phyloP scores from a whole-genome alignment of 1,140 invertebrate genomes.

The Caerostris darwini region DNA sequence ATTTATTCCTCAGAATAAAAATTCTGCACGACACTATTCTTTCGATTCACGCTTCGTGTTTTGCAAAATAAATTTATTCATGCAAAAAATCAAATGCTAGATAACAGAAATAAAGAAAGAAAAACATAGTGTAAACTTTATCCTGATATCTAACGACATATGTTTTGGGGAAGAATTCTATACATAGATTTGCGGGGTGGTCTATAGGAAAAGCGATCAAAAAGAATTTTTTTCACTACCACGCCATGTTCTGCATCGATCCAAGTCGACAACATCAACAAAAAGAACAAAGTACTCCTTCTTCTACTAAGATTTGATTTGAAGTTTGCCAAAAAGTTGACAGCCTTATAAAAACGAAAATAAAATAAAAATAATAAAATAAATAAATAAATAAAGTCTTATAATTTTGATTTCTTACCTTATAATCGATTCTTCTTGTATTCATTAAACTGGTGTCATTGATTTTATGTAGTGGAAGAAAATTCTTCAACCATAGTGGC shows the following conservation, averaged over 20 bases:
- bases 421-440: conserved; percentile 18
- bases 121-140: not conserved
- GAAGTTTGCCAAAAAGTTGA: not conserved
- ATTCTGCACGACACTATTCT: no score
- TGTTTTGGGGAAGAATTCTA: not conserved
- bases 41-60: not conserved
- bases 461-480: not conserved
- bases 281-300: not conserved
- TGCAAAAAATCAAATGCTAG: not conserved
- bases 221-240: not conserved
- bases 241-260: not conserved
- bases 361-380: not conserved
- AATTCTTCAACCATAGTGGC: not conserved
- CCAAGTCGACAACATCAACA: not conserved
- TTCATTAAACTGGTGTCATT: conserved; percentile 17
- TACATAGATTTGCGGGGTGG: not conserved
- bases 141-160: not conserved
- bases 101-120: not conserved
- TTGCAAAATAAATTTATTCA: not conserved
- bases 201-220: not conserved
- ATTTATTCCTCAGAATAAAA: no score
- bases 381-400: not conserved
- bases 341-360: not conserved
- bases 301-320: not conserved
- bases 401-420: conserved; percentile 33